Conservation (phyloP, 92 coral and sea anemone species). For the Diadumene lineata region DNA sequence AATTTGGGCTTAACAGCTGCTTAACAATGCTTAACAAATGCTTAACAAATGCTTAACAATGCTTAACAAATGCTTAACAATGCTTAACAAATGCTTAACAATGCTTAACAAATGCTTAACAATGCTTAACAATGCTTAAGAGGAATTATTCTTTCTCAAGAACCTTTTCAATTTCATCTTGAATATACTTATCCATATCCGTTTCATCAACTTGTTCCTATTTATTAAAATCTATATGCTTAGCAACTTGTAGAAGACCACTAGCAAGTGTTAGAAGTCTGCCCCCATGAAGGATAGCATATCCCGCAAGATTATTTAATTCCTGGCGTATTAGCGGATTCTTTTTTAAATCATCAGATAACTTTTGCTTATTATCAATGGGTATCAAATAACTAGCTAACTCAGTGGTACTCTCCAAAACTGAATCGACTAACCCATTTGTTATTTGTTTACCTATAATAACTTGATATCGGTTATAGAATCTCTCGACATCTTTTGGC, state of each 20-base stretch:
- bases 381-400: neutral
- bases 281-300: neutral
- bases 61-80: too few relatives aligned
- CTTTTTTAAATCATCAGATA: slow-evolving; percentile 1
- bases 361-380: slow-evolving; percentile 1
- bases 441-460: neutral
- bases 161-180: too few relatives aligned
- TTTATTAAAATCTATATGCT: neutral
- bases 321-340: slow-evolving; percentile 3
- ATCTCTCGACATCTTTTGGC: slow-evolving; percentile 30
- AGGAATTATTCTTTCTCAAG: too few relatives aligned
- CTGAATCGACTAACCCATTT: neutral
- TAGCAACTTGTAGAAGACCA: neutral
- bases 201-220: neutral
- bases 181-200: neutral
- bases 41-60: too few relatives aligned
- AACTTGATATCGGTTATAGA: slow-evolving; percentile 8
- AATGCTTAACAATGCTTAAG: too few relatives aligned
- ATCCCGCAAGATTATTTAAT: slow-evolving; percentile 2
- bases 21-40: too few relatives aligned
- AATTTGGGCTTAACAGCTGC: neutral
- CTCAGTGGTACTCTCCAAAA: neutral
- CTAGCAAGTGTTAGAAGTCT: neutral
- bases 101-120: too few relatives aligned
- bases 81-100: too few relatives aligned